A percentile compares a stretch with the other conserved stretches of the same genome.
Evolutionary conservation across 2,797 vertebrate species (phyloP).

Genomic region (Carapus acus): DNA sequence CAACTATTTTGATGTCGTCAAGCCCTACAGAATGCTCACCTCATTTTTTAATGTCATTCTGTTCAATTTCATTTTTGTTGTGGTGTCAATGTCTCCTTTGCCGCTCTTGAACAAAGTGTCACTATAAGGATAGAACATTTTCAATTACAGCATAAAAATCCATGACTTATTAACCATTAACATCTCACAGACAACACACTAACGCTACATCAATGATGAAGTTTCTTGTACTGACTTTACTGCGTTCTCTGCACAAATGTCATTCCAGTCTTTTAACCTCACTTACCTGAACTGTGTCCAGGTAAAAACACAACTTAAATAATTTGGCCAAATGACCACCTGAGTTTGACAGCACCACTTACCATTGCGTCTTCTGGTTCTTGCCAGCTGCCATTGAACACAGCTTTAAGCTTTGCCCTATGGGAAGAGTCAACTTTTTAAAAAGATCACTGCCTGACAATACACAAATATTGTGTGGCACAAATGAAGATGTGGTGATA

Average conservation of each 20-base stretch:
- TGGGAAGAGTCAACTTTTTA: slow-evolving; percentile 3
- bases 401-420: slow-evolving; percentile 36
- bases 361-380: slow-evolving; percentile 52
- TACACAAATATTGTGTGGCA: too few relatives aligned
- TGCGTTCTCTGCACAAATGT: too few relatives aligned
- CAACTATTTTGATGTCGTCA: neutral
- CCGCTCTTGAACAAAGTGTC: slow-evolving; percentile 44
- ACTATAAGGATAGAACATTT: slow-evolving; percentile 37
- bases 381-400: neutral
- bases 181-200: too few relatives aligned
- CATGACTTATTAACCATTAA: too few relatives aligned
- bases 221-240: too few relatives aligned
- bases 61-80: slow-evolving; percentile 35
- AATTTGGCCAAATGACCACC: neutral
- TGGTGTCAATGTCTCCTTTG: slow-evolving; percentile 7
- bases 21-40: slow-evolving; percentile 20
- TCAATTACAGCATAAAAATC: neutral
- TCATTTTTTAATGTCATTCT: slow-evolving; percentile 13
- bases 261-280: too few relatives aligned
- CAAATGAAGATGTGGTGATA: too few relatives aligned
- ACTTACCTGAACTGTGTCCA: too few relatives aligned
- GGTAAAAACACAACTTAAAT: too few relatives aligned
- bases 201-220: too few relatives aligned
- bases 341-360: neutral
- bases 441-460: neutral